Evolutionary conservation across 2,113 vertebrate species (phyloP).

Genomic region (Origma solitaria): DNA sequence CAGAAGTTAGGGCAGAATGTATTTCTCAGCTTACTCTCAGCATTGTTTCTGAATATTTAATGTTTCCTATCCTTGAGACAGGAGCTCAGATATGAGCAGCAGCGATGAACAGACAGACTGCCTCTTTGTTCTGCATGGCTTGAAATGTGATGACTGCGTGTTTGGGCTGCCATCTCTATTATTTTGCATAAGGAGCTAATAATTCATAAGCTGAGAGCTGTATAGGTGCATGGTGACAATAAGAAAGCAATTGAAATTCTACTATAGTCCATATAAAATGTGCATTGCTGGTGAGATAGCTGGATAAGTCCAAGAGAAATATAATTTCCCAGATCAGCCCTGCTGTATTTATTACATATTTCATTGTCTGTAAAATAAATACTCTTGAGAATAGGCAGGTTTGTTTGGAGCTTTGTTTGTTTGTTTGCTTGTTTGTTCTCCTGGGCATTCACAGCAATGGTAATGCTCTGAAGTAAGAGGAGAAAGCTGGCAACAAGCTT

Average conservation of each 20-base stretch:
- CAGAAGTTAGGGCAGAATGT: neutral
- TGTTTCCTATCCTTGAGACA: neutral
- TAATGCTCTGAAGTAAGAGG: neutral
- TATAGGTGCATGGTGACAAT: neutral
- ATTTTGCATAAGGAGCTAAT: neutral
- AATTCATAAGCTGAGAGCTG: neutral
- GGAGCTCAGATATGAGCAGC: neutral
- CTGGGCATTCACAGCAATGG: neutral
- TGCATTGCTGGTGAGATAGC: neutral
- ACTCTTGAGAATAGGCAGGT: neutral
- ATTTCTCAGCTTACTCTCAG: neutral
- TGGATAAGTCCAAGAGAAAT: neutral
- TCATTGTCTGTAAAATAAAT: neutral
- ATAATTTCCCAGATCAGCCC: neutral
- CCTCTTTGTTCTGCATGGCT: neutral
- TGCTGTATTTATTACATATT: neutral
- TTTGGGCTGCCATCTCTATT: neutral
- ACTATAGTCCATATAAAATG: neutral
- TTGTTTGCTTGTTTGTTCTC: neutral
- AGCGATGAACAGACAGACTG: neutral
- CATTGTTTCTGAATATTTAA: neutral
- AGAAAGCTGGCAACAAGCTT: neutral
- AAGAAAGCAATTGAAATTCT: neutral
- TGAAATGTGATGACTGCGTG: neutral
- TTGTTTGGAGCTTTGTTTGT: neutral